Evolutionary conservation across 2,113 vertebrate species (phyloP).

Genomic region (Colistium nudipinnis): DNA sequence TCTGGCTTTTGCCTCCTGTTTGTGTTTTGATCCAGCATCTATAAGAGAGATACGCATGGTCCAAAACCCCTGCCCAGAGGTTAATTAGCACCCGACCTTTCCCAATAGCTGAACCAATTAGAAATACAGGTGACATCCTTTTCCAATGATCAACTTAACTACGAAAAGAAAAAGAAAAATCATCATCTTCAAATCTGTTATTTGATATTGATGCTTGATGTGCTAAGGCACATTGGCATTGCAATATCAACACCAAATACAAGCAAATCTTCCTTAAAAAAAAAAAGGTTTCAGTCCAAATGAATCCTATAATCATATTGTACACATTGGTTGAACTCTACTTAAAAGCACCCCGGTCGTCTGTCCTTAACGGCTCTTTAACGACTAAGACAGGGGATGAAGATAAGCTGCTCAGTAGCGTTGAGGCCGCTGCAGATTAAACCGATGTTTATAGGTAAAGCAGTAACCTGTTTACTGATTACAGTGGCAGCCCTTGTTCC

Average conservation of each 20-base stretch:
- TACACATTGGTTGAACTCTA: background rate
- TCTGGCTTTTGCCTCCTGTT: too few relatives aligned
- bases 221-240: background rate
- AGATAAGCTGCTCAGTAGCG: constrained; percentile 44
- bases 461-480: constrained; percentile 40
- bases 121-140: too few relatives aligned
- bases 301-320: background rate
- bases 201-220: background rate
- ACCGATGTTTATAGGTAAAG: constrained; percentile 33
- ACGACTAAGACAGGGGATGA: constrained; percentile 19
- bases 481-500: constrained; percentile 13
- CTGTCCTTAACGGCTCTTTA: background rate
- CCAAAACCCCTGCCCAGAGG: too few relatives aligned
- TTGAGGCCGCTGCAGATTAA: constrained; percentile 35
- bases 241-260: background rate
- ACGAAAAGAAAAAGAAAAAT: too few relatives aligned
- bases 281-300: too few relatives aligned
- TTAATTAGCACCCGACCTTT: too few relatives aligned
- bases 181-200: background rate
- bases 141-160: too few relatives aligned
- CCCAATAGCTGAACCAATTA: too few relatives aligned
- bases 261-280: background rate
- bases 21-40: background rate
- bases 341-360: background rate
- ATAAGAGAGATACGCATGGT: background rate